Base-by-base conservation (phyloP, 1,140 invertebrate species). In the Lineus longissimus region DNA sequence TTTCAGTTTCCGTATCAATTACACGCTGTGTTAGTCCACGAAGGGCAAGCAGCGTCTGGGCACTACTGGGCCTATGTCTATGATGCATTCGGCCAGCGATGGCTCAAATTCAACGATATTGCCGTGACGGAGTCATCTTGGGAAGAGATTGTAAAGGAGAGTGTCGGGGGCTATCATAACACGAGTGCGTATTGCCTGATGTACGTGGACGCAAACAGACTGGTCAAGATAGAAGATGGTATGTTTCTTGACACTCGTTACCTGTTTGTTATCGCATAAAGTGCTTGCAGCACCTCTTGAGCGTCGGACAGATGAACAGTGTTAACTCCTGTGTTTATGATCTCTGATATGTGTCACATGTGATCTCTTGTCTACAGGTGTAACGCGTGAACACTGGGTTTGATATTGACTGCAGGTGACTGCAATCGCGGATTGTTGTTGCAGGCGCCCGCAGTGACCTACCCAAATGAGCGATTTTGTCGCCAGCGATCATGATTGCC, bases 31-130 rank as follows among this genome's bases (percentile, higher is more conserved):
- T 68, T 84, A 60, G 84, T 85, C 19, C 84, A 85, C 68, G 84
- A 85, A 67, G 84, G 84, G n/a, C 81, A 84, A 55, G 83, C 84
- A 19, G 82, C 80, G n/a, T 83, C 81, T 0, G 84, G 84, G 30
- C 84, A 85, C 72, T 85, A 85, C 72, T 85, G 84, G 84, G 82
- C 84, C 0, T 85, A 85, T 68, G 79, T 84, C 25, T 82, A 76
- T 63, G 74, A 81, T 66, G 61, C 47, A 0, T 62, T 67, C 13
- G 67, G 74, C 9, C 57, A 41, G 31, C 55, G 63, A 54, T 84
- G 82, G 82, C 73, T 82, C 15, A 83, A 83, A 71, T 85, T 83
- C 68, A 85, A 85, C 71, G 84, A 85, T 70, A 83, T 83, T 45
- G 76, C 82, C 55, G 83, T 85, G 29, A 76, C 75, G 15, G 79